These are phyloP conservation scores for Emydura subglobosa DNA, from an alignment of 2,113 vertebrate species.

Conservation along the genomic window DNA sequence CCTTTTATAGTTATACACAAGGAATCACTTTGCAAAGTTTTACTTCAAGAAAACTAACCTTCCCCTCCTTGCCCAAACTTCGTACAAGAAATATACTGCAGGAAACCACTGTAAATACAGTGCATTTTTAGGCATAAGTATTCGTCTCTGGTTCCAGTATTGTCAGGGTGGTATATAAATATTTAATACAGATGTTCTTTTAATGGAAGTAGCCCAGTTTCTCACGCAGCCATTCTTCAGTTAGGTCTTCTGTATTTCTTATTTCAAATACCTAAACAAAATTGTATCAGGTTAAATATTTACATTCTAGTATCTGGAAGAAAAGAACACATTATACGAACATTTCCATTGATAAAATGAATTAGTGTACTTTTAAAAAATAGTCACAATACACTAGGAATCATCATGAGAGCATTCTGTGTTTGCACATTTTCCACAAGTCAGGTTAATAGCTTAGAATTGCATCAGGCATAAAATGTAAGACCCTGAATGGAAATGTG, in stretches of 20 bases:
- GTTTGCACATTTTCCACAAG: not conserved
- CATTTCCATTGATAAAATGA: not conserved
- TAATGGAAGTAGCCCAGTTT: constrained; percentile 97
- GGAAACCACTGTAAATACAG: constrained; percentile 81
- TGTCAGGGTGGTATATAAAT: constrained; percentile 80
- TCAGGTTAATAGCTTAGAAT: fast-evolving
- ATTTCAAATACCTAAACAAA: constrained; percentile 95
- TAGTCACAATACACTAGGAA: not conserved
- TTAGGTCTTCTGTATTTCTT: constrained; percentile 96
- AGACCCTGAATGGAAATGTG: not conserved
- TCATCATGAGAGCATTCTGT: not conserved
- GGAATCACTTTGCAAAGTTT: constrained; percentile 78
- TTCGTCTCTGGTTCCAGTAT: constrained; percentile 83
- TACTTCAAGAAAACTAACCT: constrained; percentile 80
- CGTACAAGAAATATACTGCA: constrained; percentile 77
- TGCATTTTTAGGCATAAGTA: constrained; percentile 81
- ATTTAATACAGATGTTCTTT: constrained; percentile 75
- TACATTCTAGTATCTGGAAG: not conserved
- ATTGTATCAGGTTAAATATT: constrained; percentile 21
- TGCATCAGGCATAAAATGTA: not conserved
- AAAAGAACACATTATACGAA: not conserved
- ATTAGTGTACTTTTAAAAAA: not conserved
- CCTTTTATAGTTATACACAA: constrained; percentile 78
- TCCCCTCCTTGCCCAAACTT: constrained; percentile 77
- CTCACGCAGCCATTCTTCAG: constrained; percentile 96